A percentile compares a stretch with the other conserved stretches of the same genome.
Evolutionary conservation across 2,113 vertebrate genomes (phyloP).

Genomic region (Motacilla tschutschensis): DNA sequence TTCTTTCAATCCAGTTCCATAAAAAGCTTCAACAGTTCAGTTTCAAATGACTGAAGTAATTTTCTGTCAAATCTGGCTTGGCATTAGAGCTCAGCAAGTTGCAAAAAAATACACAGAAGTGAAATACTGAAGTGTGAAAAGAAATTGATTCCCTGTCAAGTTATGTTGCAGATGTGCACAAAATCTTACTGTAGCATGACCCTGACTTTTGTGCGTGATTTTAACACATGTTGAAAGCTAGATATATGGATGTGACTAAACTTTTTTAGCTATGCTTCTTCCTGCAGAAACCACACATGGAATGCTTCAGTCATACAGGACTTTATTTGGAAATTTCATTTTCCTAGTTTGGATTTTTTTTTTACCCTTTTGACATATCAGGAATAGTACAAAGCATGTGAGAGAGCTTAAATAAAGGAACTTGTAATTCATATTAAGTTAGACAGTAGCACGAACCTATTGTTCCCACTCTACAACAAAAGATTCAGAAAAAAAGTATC

Average conservation of each 20-base stretch:
- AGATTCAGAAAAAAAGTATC: neutral
- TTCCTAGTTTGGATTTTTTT: neutral
- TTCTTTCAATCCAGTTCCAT: constrained; percentile 49
- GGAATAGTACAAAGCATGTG: neutral
- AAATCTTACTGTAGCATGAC: constrained; percentile 17
- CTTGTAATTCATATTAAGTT: constrained; percentile 7
- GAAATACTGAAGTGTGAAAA: constrained; percentile 55
- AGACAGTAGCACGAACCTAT: neutral
- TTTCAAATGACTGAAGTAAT: constrained; percentile 46
- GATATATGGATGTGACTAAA: neutral
- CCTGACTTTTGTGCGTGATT: neutral
- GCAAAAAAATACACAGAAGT: constrained; percentile 34
- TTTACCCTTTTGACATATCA: neutral
- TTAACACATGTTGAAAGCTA: constrained; percentile 18
- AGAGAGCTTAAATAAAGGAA: neutral
- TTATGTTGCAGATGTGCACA: constrained; percentile 39
- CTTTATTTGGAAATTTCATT: constrained; percentile 12
- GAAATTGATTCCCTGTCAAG: constrained; percentile 25
- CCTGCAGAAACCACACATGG: neutral
- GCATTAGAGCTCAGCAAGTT: constrained; percentile 28
- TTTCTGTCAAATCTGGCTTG: constrained; percentile 43
- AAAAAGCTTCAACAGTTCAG: constrained; percentile 45
- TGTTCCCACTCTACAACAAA: neutral
- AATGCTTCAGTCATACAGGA: neutral
- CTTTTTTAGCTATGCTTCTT: neutral